Conservation (phyloP, 2,797 vertebrate species). For the Bufotes viridis region DNA sequence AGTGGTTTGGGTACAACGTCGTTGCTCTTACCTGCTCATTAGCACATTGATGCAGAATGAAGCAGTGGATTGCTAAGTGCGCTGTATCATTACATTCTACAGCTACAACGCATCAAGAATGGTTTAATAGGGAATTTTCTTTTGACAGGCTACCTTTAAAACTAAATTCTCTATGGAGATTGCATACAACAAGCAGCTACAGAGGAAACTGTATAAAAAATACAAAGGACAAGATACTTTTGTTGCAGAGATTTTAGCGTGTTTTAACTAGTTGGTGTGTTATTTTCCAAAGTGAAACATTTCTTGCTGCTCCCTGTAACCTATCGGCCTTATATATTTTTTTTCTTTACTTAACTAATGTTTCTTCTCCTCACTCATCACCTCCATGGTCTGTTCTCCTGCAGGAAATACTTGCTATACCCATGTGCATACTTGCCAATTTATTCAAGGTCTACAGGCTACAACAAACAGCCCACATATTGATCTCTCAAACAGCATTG, state of each 20-base stretch:
- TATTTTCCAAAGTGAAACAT: background rate
- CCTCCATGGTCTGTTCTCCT: background rate
- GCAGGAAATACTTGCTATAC: background rate
- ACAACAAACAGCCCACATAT: background rate
- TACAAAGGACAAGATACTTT: background rate
- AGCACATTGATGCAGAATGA: no score
- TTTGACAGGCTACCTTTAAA: no score
- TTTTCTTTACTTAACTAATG: no score
- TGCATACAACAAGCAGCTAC: no score
- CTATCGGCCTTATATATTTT: background rate
- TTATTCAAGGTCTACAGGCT: background rate
- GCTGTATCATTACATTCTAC: no score
- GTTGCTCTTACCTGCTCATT: no score
- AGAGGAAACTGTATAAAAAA: no score
- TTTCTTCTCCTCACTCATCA: conserved; percentile 4
- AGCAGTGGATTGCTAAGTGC: no score
- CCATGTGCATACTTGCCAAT: background rate
- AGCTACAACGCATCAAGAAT: no score
- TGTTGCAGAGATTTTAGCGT: background rate
- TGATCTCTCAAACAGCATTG: background rate
- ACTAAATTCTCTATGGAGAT: no score
- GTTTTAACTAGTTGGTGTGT: background rate
- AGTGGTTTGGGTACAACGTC: no score
- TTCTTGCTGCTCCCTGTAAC: background rate
- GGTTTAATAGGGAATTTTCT: no score